A percentile compares a stretch with the other conserved stretches of the same genome.
Evolutionary conservation across 2,113 vertebrate species (phyloP).

Genomic region (Varanus salvator): DNA sequence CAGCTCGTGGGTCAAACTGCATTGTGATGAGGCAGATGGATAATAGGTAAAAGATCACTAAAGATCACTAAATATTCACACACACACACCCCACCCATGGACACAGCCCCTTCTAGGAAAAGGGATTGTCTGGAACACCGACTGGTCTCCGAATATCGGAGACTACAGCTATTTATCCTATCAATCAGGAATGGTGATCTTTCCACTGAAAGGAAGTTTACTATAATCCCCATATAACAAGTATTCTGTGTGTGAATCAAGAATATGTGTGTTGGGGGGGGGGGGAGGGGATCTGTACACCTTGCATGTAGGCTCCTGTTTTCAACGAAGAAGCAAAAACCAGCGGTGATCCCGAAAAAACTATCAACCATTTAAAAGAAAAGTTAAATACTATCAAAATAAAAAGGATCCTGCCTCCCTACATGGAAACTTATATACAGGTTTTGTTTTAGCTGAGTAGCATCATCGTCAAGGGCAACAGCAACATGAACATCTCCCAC

Average conservation of each 20-base stretch:
- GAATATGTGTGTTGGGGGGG: too few relatives aligned
- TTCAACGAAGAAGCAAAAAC: neutral
- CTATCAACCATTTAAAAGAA: neutral
- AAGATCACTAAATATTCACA: neutral
- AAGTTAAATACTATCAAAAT: too few relatives aligned
- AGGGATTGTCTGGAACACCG: neutral
- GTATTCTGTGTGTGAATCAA: too few relatives aligned
- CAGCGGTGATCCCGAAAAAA: neutral
- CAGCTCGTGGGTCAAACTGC: neutral
- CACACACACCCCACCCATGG: too few relatives aligned
- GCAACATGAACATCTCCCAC: neutral
- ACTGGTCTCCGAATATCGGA: neutral
- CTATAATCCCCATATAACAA: neutral
- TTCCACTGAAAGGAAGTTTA: neutral
- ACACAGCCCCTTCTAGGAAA: too few relatives aligned
- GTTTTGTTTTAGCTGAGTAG: neutral
- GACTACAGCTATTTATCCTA: neutral
- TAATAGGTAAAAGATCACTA: neutral
- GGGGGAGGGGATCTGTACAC: neutral
- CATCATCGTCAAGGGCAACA: neutral
- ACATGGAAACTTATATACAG: neutral
- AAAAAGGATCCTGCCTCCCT: neutral
- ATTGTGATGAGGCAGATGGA: neutral
- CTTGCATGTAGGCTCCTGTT: neutral
- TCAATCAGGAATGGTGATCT: neutral